phyloP scores from a whole-genome alignment of 2,113 vertebrate species.

The Anolis sagrei region DNA sequence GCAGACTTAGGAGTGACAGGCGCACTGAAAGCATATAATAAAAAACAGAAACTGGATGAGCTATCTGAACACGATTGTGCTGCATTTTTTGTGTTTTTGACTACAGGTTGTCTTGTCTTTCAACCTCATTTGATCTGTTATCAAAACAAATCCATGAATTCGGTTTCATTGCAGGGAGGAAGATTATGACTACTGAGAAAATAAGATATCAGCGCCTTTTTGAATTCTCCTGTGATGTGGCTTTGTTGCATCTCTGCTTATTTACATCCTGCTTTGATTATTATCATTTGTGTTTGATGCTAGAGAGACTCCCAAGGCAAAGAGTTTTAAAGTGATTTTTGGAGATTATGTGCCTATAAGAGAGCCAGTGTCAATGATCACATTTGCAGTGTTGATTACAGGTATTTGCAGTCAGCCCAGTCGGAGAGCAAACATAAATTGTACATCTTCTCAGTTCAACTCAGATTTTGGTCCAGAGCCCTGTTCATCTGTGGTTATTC shows the following conservation, averaged over 20 bases:
- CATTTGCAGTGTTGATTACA: constrained; percentile 46
- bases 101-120: background rate
- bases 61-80: background rate
- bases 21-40: background rate
- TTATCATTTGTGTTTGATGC: constrained; percentile 54
- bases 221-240: constrained; percentile 1
- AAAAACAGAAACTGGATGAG: background rate
- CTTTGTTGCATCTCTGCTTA: constrained; percentile 50
- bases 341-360: background rate
- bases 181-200: background rate
- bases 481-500: background rate
- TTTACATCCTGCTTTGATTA: constrained; percentile 36
- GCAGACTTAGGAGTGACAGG: background rate
- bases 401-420: constrained; percentile 58
- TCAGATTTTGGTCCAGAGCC: background rate
- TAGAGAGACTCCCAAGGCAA: constrained; percentile 48
- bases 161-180: background rate
- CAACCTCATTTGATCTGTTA: background rate
- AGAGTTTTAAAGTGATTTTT: constrained; percentile 43
- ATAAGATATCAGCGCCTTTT: background rate
- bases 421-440: constrained; percentile 57
- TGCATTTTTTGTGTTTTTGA: background rate
- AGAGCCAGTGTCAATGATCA: constrained; percentile 54
- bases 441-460: constrained; percentile 55
- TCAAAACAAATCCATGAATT: background rate